Conservation (phyloP, 1,140 invertebrate genomes). For the Anastrepha ludens region DNA sequence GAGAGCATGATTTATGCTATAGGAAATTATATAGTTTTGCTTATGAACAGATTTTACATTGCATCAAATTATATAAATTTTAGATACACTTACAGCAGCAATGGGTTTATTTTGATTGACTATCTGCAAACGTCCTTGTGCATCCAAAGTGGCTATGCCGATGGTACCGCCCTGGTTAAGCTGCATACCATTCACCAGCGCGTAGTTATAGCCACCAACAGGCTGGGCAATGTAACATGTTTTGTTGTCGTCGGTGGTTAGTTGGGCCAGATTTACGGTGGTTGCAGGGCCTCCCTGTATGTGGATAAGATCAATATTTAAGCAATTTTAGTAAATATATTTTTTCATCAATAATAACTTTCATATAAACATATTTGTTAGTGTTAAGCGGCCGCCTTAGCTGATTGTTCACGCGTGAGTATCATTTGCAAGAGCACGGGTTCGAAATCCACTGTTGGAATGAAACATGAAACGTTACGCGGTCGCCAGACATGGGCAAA, state of each 20-base stretch:
- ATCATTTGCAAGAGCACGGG: too few species aligned
- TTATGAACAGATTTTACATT: too few species aligned
- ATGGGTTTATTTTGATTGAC: constrained; percentile 74
- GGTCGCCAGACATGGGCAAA: too few species aligned
- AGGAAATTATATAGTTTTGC: too few species aligned
- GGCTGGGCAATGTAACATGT: constrained; percentile 83
- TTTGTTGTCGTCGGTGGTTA: constrained; percentile 79
- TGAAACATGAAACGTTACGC: too few species aligned
- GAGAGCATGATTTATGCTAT: too few species aligned
- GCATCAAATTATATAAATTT: not conserved
- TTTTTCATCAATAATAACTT: not conserved
- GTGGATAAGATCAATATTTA: constrained; percentile 3
- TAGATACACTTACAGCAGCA: constrained; percentile 64
- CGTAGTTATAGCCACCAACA: constrained; percentile 81
- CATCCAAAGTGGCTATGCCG: constrained; percentile 72
- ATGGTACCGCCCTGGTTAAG: constrained; percentile 70
- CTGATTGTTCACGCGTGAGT: too few species aligned
- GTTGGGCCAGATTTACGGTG: constrained; percentile 80
- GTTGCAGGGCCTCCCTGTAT: constrained; percentile 72
- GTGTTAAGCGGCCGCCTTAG: too few species aligned
- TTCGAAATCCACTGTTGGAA: too few species aligned
- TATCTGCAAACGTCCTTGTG: constrained; percentile 72
- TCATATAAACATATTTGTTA: not conserved
- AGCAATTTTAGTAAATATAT: not conserved
- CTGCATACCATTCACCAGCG: constrained; percentile 80